Percentiles rank a stretch among this genome's conserved stretches.
phyloP scores from a whole-genome alignment of 2,888 invertebrate species.

The Drosophila mimica region DNA sequence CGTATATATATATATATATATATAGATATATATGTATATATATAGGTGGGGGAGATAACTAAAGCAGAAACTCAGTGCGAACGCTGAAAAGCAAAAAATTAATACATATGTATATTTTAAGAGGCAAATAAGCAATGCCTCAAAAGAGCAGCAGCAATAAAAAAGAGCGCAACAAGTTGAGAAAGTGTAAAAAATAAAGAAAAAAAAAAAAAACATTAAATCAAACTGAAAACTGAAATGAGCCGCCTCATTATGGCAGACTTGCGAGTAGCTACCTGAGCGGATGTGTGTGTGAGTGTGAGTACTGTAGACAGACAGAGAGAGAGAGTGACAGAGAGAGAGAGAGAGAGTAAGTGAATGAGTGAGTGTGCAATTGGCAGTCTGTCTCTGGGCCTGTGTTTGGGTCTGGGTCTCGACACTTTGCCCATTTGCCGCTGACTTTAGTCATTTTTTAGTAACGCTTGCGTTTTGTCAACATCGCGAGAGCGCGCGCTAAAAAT shows the following conservation, averaged over 20 bases:
- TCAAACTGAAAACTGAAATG: conserved; percentile 48
- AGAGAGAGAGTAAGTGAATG: conserved; percentile 30
- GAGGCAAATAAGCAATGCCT: conserved; percentile 44
- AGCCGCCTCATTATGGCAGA: conserved; percentile 65
- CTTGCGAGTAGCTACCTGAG: conserved; percentile 40
- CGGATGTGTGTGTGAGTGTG: conserved; percentile 4
- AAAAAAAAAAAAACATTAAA: conserved; percentile 14
- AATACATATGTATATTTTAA: not conserved
- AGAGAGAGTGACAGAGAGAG: conserved; percentile 9
- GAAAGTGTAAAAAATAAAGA: conserved; percentile 38
- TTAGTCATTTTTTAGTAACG: conserved; percentile 81
- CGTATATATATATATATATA: not conserved
- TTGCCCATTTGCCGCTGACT: conserved; percentile 67
- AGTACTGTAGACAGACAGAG: conserved; percentile 29
- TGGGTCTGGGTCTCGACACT: conserved; percentile 57
- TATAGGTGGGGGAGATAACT: conserved; percentile 32
- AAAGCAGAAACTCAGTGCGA: conserved; percentile 25
- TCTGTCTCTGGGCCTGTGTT: conserved; percentile 58
- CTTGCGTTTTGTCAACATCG: conserved; percentile 80
- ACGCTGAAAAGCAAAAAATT: conserved; percentile 7
- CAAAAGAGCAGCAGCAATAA: conserved; percentile 39
- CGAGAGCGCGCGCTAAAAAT: conserved; percentile 65
- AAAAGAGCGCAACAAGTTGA: conserved; percentile 64
- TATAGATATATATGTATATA: not conserved
- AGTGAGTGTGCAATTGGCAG: conserved; percentile 48